Evolutionary conservation across 2,797 vertebrate genomes (phyloP), one percentile per base, ranked within the genome.

Genomic region (Girardinus metallicus): DNA sequence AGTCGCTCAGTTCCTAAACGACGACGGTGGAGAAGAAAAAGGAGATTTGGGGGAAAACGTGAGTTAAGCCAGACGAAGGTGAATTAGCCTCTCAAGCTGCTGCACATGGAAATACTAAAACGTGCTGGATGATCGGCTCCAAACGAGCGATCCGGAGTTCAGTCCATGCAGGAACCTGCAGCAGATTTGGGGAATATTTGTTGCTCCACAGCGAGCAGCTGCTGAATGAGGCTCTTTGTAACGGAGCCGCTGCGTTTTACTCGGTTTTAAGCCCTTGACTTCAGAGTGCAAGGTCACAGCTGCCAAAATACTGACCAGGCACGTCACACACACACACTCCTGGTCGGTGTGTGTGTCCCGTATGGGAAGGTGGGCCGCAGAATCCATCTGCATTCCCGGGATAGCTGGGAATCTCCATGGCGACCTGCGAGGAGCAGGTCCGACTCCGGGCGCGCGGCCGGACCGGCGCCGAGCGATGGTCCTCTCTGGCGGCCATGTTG

Each of bases 391-490:
- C 89, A 88, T 94, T 94, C 90, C 81, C 89, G 31, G 79, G 81
- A 92, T 93, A 79, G 82, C 80, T 90, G 88, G 83, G 84, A 93
- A 83, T 92, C 92, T 92, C 89, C 90, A 89, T 78, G 73, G 78
- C 6, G 66, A 87, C 80, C 81, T 75, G 46, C 41, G 78, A 80
- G 81, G 78, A 39, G 34, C 83, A 36, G 85, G 89, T 92, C 86
- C 83, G 86, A 86, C 78, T 88, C 81, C 83, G 4, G 16, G 78
- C 68, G 46, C 12, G 11, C 55, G 55, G n/a, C 57, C 57, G n/a
- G 26, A 4, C 26, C 55, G 10, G n/a, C 26, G n/a, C 26, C 12
- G 55, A 29, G 11, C 26, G 29, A 29, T 16, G 29, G 57, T 23
- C 57, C n/a, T 62, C 29, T 16, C 62, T 36, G 62, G 62, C 34